Conservation (phyloP, 2,113 vertebrate species). For the Cottus gobio region DNA sequence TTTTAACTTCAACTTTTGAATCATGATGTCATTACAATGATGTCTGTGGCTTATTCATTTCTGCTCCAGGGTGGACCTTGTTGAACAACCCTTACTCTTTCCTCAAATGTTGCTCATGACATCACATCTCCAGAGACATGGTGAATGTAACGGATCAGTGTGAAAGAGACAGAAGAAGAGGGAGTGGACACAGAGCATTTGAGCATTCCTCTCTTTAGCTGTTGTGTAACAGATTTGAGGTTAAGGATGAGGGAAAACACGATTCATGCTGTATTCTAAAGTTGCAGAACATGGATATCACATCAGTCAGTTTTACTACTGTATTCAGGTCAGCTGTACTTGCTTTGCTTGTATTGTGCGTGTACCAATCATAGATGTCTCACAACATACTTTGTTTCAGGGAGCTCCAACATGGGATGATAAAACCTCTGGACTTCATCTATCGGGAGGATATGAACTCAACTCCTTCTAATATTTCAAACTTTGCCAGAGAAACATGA, state of each 20-base stretch:
- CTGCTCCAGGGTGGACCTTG: conserved; percentile 51
- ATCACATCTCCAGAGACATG: conserved; percentile 61
- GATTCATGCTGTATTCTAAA: conserved; percentile 36
- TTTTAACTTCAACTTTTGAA: conserved; percentile 10
- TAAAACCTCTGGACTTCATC: conserved; percentile 81
- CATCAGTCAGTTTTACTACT: background rate
- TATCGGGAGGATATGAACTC: conserved; percentile 33
- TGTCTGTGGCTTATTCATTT: conserved; percentile 57
- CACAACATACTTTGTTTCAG: conserved; percentile 68
- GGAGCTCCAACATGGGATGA: conserved; percentile 78
- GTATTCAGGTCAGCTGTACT: background rate
- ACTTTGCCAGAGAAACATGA: background rate
- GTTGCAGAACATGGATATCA: conserved; percentile 11
- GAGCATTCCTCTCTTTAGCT: conserved; percentile 23
- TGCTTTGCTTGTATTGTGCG: background rate
- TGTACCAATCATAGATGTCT: background rate
- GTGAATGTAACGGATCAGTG: conserved; percentile 66
- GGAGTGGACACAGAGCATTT: conserved; percentile 50
- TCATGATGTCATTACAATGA: conserved; percentile 66
- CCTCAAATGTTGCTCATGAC: conserved; percentile 54
- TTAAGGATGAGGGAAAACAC: conserved; percentile 41
- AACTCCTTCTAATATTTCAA: conserved; percentile 12
- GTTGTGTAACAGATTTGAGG: conserved; percentile 55
- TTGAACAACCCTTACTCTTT: conserved; percentile 58
- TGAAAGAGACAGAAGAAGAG: conserved; percentile 49